Evolutionary conservation across 2,888 invertebrate species (phyloP), one percentile per base, ranked within the genome.

Genomic region (Stenchaetothrips biformis): DNA sequence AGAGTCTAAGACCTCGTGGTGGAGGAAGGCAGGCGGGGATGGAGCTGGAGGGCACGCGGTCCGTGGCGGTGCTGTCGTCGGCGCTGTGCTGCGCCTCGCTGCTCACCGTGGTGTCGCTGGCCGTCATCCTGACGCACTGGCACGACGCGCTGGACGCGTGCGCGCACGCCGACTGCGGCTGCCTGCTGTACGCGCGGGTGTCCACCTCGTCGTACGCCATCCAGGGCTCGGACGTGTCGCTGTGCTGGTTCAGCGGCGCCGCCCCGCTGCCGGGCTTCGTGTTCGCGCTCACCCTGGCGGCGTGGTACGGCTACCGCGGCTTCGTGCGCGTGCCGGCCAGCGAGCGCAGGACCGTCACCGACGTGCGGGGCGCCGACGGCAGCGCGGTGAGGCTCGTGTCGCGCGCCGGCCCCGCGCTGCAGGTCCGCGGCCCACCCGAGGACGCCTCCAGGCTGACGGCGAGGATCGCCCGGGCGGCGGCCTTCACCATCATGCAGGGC

Each of bases 281-380:
- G 3, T 74, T 86, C 7, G 85, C 84, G 3, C 78, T 86, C 1
- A 81, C 82, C 21, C 83, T 87, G 59, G 85, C 84, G 6, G 81
- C 83, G 48, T 87, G 86, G 82, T 88, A 88, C 81, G 87, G 86
- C 18, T 87, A 87, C 81, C 84, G 87, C 78, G 84, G 84, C 79
- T 87, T 85, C 81, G 84, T 86, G 48, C 80, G 82, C 18, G 82
- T 83, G 74, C 83, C 81, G 49, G 81, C 85, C 4, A 84, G 84
- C 67, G 82, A 83, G 8, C 85, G 86, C 0, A 81, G 82, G 49
- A 79, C 83, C 6, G 27, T 83, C 37, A 37, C 37, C 18, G 62
- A 37, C 59, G 78, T 18, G 77, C 85, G 85, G 80, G 80, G 82
- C 47, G 83, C 82, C 21, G 67, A 82, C 6, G 84, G 84, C 6